Evolutionary conservation across 2,888 invertebrate genomes (phyloP).

Genomic region (Agrochola lota): DNA sequence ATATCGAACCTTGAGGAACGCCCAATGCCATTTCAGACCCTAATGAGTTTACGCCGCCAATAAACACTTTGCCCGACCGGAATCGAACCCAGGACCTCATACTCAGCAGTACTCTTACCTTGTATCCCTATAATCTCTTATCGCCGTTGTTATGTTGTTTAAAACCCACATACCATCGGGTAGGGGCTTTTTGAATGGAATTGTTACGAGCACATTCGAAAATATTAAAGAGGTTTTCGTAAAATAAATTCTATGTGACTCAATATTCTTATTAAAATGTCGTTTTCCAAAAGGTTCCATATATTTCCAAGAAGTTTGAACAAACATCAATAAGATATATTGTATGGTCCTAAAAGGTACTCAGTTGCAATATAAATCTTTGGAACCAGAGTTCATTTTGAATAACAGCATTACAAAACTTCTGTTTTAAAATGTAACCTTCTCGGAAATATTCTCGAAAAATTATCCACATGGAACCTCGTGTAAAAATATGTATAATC

Average conservation of each 20-base stretch:
- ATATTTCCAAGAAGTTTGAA: not conserved
- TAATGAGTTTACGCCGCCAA: too few relatives aligned
- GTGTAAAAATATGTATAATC: constrained; percentile 45
- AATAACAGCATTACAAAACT: not conserved
- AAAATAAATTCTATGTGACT: constrained; percentile 12
- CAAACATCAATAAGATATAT: not conserved
- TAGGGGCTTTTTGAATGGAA: constrained; percentile 7
- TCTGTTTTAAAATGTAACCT: not conserved
- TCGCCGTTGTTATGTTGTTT: constrained; percentile 37
- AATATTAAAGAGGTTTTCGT: constrained; percentile 26
- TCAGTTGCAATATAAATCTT: not conserved
- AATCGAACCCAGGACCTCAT: not conserved
- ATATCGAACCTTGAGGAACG: too few relatives aligned
- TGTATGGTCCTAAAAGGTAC: not conserved
- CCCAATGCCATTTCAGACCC: too few relatives aligned
- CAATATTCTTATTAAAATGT: constrained; percentile 4
- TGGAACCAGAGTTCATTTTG: not conserved
- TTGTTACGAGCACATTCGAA: constrained; percentile 35
- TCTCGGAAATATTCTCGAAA: constrained; percentile 5
- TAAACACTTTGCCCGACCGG: not conserved
- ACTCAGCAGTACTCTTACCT: constrained; percentile 8
- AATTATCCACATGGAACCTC: constrained; percentile 7
- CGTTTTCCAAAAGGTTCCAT: not conserved
- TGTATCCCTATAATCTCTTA: constrained; percentile 39
- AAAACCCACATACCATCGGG: constrained; percentile 33